Base-by-base conservation (phyloP, 2,113 vertebrate species). In the Gorsachius goisagi region DNA sequence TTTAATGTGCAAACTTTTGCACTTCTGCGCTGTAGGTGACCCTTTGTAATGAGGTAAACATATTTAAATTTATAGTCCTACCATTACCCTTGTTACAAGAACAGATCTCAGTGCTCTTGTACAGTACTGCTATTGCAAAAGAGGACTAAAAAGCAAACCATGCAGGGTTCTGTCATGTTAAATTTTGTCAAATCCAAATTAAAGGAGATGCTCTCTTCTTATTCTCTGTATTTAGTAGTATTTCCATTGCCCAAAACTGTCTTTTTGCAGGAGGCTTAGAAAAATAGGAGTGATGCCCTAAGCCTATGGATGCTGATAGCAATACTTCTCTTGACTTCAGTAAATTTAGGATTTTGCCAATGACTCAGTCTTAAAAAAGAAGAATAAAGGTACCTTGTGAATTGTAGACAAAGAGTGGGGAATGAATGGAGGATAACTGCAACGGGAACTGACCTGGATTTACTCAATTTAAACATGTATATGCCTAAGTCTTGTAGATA, bases 41-140 rank as follows among this genome's bases (percentile, higher is more conserved):
- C 35, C 79, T 88, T 69, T 66, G 32, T 50, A 73, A 86, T 24
- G 58, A 79, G 58, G 64, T 44, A 62, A 88, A 89, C 2, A n/a
- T 28, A 50, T 60, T 44, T 56, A 3, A 90, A 79, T 71, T 14
- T 41, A 10, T 26, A 79, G 20, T 26, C 69, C 24, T 44, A 27
- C 33, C 52, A 33, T 22, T 87, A 44, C 13, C 13, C 14, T 16
- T 44, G 8, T 11, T 49, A 58, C 22, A 44, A 52, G 22, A 69
- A 16, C 35, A 56, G 64, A 64, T 30, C 0, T 0, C 12, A 56
- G 7, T 2, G 5, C 55, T 95, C 30, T 41, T 63, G 56, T 60
- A n/a, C 49, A 66, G n/a, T 23, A 21, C 67, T 68, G 39, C 53
- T 77, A 2, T 35, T 81, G 56, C 37, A 53, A 68, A 74, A 50